phyloP scores from a whole-genome alignment of 2,113 vertebrate genomes.

The Athene noctua region DNA sequence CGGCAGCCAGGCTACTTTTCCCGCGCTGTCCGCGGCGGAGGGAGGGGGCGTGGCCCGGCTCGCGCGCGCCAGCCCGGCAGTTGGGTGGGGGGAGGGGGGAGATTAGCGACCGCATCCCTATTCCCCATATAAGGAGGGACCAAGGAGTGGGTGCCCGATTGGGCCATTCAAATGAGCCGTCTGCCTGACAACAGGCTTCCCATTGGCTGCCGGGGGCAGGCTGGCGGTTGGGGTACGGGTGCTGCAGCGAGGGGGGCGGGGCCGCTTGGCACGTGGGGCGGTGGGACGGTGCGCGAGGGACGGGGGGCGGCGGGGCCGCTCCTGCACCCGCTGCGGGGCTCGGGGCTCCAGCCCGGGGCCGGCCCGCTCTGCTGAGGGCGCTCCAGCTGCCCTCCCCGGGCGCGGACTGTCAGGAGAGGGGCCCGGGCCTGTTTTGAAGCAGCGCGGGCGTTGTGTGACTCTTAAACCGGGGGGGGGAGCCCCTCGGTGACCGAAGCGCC shows the following conservation, averaged over 20 bases:
- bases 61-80: not conserved
- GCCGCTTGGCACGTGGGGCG: not conserved
- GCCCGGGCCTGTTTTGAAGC: too few relatives aligned
- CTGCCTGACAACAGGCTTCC: conserved; percentile 72
- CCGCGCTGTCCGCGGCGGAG: not conserved
- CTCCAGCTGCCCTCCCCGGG: too few relatives aligned
- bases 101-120: not conserved
- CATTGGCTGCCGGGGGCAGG: conserved; percentile 51
- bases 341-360: too few relatives aligned
- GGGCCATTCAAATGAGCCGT: conserved; percentile 74
- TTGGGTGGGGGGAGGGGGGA: rapidly evolving
- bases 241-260: not conserved
- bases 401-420: too few relatives aligned
- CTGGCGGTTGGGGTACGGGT: not conserved
- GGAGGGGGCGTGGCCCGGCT: not conserved
- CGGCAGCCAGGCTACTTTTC: not conserved
- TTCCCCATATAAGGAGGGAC: conserved; percentile 75
- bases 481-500: too few relatives aligned
- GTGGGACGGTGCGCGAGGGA: not conserved
- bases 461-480: too few relatives aligned
- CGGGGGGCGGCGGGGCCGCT: not conserved
- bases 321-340: too few relatives aligned
- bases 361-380: too few relatives aligned
- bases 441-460: too few relatives aligned
- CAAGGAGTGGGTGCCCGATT: conserved; percentile 33